Evolutionary conservation across 2,113 vertebrate genomes (phyloP).

Genomic region (Asarcornis scutulata): DNA sequence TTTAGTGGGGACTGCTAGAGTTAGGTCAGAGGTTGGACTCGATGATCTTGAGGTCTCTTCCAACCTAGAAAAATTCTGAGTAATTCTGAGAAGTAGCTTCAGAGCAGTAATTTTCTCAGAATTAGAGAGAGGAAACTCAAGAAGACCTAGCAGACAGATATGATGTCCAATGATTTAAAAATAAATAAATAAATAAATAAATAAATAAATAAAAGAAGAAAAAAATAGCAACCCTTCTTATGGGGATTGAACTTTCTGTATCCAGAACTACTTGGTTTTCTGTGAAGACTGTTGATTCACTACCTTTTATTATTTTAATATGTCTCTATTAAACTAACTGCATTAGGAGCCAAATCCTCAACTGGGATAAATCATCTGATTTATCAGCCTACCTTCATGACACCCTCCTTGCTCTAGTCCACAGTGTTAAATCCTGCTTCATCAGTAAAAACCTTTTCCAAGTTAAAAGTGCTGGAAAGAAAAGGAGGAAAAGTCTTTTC

Average conservation of each 20-base stretch:
- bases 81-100: not conserved
- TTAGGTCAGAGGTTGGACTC: too few species aligned
- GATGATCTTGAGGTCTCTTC: too few species aligned
- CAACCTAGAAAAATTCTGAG: too few species aligned
- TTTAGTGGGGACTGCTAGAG: too few species aligned
- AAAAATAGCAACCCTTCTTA: not conserved
- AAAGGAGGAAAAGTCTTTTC: slow-evolving; percentile 52
- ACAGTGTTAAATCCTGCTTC: not conserved
- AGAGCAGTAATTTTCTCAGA: not conserved
- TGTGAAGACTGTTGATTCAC: slow-evolving; percentile 29
- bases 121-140: slow-evolving; percentile 28
- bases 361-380: slow-evolving; percentile 3
- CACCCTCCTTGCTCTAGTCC: not conserved
- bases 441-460: slow-evolving; percentile 9
- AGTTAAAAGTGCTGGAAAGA: not conserved
- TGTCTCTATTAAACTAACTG: slow-evolving; percentile 37
- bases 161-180: not conserved
- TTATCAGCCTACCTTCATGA: slow-evolving; percentile 6
- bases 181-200: not conserved
- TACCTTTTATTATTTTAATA: slow-evolving; percentile 49
- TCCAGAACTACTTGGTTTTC: slow-evolving; percentile 6
- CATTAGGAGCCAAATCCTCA: slow-evolving; percentile 30
- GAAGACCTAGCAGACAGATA: not conserved
- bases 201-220: too few species aligned
- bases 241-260: not conserved